Evolutionary conservation across 2,113 vertebrate species (phyloP).

Genomic region (Acrocephalus arundinaceus): DNA sequence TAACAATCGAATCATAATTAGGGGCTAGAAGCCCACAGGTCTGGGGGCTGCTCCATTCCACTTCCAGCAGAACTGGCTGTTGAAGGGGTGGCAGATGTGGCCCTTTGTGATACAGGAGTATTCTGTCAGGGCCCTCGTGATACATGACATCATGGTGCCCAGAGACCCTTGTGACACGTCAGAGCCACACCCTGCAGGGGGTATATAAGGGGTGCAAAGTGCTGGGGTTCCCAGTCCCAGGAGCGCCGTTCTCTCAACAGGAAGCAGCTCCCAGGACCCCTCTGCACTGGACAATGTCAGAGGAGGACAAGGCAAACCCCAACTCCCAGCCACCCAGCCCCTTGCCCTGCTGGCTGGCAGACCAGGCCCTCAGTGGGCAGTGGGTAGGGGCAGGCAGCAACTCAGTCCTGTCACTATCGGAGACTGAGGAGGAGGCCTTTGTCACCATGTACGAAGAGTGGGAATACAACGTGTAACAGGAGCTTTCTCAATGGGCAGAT

Average conservation of each 20-base stretch:
- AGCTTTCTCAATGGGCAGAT: background rate
- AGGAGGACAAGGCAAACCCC: background rate
- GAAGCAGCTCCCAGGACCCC: background rate
- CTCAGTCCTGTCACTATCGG: background rate
- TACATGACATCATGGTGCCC: fast-evolving
- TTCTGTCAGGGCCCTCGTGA: background rate
- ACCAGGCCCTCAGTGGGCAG: background rate
- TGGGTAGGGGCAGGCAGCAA: background rate
- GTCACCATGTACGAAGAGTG: no score
- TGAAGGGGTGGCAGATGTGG: background rate
- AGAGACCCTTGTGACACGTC: background rate
- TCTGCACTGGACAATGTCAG: fast-evolving
- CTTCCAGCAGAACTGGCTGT: background rate
- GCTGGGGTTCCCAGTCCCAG: background rate
- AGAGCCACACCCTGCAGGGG: background rate
- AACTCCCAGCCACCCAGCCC: background rate
- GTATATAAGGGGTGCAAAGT: background rate
- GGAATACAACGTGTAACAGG: background rate
- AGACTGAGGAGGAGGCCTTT: background rate
- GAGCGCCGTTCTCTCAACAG: fast-evolving
- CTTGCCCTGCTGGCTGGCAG: background rate
- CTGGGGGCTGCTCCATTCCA: background rate
- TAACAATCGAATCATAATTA: background rate
- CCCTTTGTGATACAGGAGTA: background rate
- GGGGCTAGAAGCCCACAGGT: background rate